Evolutionary conservation across 2,888 invertebrate species (phyloP), one percentile per base, ranked within the genome.

Genomic region (Leptopilina myrica): DNA sequence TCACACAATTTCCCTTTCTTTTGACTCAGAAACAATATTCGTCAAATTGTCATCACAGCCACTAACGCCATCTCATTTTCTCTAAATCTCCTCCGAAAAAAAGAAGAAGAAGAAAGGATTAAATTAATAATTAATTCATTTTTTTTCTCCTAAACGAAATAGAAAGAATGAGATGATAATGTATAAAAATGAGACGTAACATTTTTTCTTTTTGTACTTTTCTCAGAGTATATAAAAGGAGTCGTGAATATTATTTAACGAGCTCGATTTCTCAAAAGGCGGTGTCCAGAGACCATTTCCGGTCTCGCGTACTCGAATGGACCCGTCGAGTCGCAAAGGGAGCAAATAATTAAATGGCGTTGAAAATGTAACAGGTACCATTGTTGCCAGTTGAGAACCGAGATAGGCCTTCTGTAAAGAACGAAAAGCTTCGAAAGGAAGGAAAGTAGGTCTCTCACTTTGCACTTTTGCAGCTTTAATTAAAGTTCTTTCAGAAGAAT

Each of bases 401-500:
- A 76, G 76, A 56, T 65, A 46, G 64, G 78, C 53, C 49, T 76
- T 59, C 56, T 76, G 73, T n/a, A 56, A 49, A 53, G 78, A 76
- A 76, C 64, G 69, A 66, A 79, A 76, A 67, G 76, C 76, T 73
- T 56, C 78, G 69, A 69, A 67, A 67, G 43, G 46, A 78, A 64
- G 76, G 64, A 82, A 82, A 82, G 69, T 80, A 82, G 82, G 82
- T 80, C 79, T 81, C 78, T 66, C 77, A 79, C 81, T 79, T 80
- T 80, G 62, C 62, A 62, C 62, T 62, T 20, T 62, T 79, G 78
- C 77, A 79, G 82, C 82, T 83, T 83, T 84, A 83, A 85, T 84
- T 83, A 82, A 81, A 84, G 82, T 82, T 83, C 83, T 83, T 82
- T 83, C 80, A 84, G 77, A 76, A 79, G 77, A 84, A 80, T 73